phyloP scores from a whole-genome alignment of 1,140 invertebrate species.

The Drosophila prosaltans region DNA sequence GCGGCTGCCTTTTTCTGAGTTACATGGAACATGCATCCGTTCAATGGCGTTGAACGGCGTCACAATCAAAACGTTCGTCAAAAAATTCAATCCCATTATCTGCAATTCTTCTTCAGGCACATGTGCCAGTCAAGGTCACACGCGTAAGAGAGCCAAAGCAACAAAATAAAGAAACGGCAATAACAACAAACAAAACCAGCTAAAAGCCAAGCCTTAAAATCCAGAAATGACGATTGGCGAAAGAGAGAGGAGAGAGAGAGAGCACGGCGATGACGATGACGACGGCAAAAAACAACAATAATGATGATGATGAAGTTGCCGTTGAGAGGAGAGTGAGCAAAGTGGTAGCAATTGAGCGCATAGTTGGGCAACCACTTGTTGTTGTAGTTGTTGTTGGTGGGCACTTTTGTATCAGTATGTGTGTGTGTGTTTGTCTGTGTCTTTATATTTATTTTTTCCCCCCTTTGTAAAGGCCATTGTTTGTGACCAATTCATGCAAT shows the following conservation, averaged over 20 bases:
- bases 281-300: not conserved
- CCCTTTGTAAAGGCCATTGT: slow-evolving; percentile 51
- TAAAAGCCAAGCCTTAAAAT: slow-evolving; percentile 51
- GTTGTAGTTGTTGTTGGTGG: slow-evolving; percentile 41
- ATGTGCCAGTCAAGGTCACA: slow-evolving; percentile 65
- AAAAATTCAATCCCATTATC: slow-evolving; percentile 19
- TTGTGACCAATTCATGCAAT: slow-evolving; percentile 33
- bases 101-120: slow-evolving; percentile 62
- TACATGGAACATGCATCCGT: slow-evolving; percentile 3
- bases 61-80: slow-evolving; percentile 15
- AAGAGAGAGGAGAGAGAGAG: not conserved
- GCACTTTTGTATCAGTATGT: slow-evolving; percentile 18
- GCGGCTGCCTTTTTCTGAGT: not conserved
- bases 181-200: slow-evolving; percentile 47
- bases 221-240: not conserved
- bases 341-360: slow-evolving; percentile 52
- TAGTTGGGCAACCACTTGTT: slow-evolving; percentile 78
- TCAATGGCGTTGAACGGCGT: not conserved
- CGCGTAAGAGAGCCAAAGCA: slow-evolving; percentile 38
- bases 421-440: slow-evolving; percentile 49
- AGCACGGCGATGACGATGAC: not conserved
- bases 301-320: not conserved
- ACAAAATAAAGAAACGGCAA: slow-evolving; percentile 30
- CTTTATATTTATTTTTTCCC: slow-evolving; percentile 40
- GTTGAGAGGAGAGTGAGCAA: not conserved